Evolutionary conservation across 2,888 invertebrate species (phyloP).

Genomic region (Lasioglossum calceatum): DNA sequence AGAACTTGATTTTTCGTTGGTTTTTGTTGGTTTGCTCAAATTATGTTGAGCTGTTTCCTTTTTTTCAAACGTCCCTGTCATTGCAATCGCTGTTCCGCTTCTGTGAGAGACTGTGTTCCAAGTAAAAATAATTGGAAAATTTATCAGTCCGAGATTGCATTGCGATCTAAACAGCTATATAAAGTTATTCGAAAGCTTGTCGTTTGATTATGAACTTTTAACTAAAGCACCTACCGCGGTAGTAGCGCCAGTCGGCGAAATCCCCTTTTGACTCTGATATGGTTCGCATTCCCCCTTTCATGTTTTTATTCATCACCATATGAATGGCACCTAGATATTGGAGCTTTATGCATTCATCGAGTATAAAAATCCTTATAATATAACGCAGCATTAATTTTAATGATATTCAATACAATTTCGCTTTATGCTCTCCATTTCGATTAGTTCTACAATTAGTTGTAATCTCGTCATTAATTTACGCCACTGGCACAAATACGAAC

Average conservation of each 20-base stretch:
- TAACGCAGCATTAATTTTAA: neutral
- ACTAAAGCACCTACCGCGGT: neutral
- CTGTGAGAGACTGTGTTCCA: neutral
- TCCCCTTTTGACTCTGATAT: neutral
- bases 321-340: neutral
- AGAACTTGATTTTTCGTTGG: neutral
- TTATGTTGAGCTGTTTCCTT: neutral
- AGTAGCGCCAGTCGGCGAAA: neutral
- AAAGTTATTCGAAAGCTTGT: neutral
- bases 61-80: neutral
- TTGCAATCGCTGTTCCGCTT: neutral
- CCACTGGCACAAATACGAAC: neutral
- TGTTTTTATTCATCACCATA: neutral
- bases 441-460: neutral
- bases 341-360: neutral
- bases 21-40: neutral
- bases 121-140: slow-evolving; percentile 1
- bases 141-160: neutral
- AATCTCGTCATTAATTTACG: neutral
- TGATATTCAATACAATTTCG: neutral
- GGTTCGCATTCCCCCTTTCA: neutral
- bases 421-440: neutral
- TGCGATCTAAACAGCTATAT: neutral
- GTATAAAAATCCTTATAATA: neutral
- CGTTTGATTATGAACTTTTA: neutral